Percentiles rank a stretch among this genome's conserved stretches.
Conservation (phyloP, 2,797 vertebrate genomes). For the Chaetophractus vellerosus region DNA sequence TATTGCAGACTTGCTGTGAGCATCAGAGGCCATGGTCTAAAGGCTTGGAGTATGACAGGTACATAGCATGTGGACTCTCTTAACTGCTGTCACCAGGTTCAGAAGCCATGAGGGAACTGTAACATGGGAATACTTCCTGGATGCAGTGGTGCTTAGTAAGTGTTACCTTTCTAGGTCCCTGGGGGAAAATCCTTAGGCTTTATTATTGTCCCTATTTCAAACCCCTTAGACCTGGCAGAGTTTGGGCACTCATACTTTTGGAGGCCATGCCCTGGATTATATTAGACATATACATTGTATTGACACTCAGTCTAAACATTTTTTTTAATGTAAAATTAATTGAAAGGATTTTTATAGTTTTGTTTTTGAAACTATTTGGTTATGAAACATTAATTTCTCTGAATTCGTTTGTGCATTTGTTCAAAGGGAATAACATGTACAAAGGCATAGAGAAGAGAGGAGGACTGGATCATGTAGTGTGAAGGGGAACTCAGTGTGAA, state of each 20-base stretch:
- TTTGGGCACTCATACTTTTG: not conserved
- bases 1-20: not conserved
- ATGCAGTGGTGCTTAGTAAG: not conserved
- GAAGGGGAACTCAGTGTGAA: not conserved
- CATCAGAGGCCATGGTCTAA: accelerated
- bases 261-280: not conserved
- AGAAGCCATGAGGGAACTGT: not conserved
- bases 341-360: not conserved
- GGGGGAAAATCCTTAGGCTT: not conserved
- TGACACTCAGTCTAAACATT: not conserved
- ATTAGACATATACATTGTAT: not conserved
- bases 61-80: accelerated
- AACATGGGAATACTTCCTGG: not conserved
- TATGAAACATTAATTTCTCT: not conserved
- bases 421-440: not conserved
- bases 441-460: not conserved
- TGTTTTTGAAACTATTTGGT: not conserved
- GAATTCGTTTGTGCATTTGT: not conserved
- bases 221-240: not conserved
- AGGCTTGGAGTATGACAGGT: not conserved
- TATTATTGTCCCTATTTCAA: not conserved
- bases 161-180: not conserved
- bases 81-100: not conserved
- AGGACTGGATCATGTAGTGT: not conserved
- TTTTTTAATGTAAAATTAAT: not conserved